phyloP scores from a whole-genome alignment of 2,888 invertebrate species.

The Lithophane ornitopus region DNA sequence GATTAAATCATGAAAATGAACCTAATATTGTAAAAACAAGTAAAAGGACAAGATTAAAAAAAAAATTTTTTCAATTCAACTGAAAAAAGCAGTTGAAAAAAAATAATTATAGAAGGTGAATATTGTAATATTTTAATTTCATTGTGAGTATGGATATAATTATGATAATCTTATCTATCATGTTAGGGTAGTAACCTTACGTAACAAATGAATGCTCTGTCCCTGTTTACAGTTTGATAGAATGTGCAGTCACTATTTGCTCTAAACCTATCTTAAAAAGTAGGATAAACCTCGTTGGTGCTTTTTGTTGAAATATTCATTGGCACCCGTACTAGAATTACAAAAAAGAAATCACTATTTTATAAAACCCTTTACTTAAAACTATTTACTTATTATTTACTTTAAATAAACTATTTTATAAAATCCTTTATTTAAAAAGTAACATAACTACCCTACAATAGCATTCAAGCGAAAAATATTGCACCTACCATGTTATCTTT shows the following conservation, averaged over 20 bases:
- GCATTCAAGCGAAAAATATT: neutral
- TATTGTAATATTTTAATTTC: neutral
- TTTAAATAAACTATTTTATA: no score
- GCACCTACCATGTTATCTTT: neutral
- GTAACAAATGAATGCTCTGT: no score
- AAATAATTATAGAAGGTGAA: neutral
- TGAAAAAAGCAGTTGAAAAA: neutral
- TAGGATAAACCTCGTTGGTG: no score
- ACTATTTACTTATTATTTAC: no score
- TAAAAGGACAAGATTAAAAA: no score
- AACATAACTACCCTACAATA: slow-evolving; percentile 10
- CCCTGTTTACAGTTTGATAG: no score
- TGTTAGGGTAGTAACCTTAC: neutral
- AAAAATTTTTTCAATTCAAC: neutral
- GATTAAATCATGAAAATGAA: neutral
- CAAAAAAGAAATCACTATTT: neutral
- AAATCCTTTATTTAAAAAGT: neutral
- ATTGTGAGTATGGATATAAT: neutral
- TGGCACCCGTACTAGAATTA: neutral
- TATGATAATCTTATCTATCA: slow-evolving; percentile 27
- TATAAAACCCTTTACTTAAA: neutral
- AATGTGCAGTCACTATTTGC: no score
- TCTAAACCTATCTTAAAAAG: no score
- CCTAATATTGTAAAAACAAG: neutral
- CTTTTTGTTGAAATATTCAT: slow-evolving; percentile 6